Conservation (phyloP, 2,113 vertebrate genomes). For the Raphicerus campestris region DNA sequence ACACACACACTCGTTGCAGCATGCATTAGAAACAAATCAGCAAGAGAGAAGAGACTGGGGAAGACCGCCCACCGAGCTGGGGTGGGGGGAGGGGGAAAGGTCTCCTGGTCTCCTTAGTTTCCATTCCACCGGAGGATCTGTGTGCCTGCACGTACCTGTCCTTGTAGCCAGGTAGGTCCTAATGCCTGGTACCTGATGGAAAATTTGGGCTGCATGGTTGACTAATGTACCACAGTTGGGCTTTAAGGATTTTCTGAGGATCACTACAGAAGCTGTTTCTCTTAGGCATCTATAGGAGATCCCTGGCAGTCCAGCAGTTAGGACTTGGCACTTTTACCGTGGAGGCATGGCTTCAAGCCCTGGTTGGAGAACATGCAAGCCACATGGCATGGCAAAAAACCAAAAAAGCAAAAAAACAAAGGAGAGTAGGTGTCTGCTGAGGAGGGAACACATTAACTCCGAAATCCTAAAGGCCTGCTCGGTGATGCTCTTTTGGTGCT, state of each 20-base stretch:
- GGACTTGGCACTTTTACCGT: not conserved
- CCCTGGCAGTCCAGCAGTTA: not conserved
- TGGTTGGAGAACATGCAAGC: not conserved
- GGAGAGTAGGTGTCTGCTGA: not conserved
- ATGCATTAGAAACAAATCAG: not conserved
- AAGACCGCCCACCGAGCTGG: not conserved
- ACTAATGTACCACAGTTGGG: not conserved
- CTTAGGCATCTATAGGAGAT: not conserved
- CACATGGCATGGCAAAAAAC: not conserved
- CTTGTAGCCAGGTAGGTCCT: not conserved
- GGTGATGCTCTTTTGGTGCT: not conserved
- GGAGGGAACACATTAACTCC: not conserved
- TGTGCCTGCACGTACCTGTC: not conserved
- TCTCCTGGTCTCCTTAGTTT: not conserved
- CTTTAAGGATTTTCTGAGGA: not conserved
- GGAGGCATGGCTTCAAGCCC: not conserved
- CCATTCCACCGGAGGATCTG: not conserved
- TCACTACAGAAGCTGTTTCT: not conserved
- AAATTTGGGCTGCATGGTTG: not conserved
- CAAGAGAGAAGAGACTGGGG: not conserved
- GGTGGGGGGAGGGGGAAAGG: not conserved
- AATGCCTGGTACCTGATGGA: not conserved
- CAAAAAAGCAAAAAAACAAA: not conserved
- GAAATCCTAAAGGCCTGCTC: not conserved
- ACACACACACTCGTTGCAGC: not conserved